Evolutionary conservation across 2,113 vertebrate species (phyloP).

Genomic region (Crotalus viridis): DNA sequence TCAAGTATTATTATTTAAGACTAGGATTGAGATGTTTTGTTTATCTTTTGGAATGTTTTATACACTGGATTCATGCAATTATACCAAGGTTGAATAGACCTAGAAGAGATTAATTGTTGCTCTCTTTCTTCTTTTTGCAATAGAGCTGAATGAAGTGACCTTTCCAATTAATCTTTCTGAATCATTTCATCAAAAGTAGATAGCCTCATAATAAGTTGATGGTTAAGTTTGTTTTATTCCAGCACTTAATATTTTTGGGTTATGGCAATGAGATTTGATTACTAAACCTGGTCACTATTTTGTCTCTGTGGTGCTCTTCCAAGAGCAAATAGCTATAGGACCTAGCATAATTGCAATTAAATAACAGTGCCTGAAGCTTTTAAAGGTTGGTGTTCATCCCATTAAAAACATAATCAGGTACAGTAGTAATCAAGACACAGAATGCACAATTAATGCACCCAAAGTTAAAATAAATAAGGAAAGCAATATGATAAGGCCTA

Average conservation of each 20-base stretch:
- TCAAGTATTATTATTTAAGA: background rate
- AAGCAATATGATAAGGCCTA: background rate
- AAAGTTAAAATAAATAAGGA: conserved; percentile 2
- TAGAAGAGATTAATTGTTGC: background rate
- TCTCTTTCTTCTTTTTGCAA: background rate
- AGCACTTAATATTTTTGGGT: background rate
- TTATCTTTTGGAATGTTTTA: background rate
- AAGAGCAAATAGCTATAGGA: background rate
- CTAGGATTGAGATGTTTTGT: background rate
- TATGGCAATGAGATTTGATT: background rate
- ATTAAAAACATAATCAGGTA: background rate
- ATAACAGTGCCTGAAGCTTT: background rate
- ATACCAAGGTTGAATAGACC: background rate
- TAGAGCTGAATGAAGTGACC: background rate
- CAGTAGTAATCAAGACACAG: background rate
- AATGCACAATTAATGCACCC: background rate
- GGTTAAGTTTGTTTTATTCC: background rate
- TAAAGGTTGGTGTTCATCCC: background rate
- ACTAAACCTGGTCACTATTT: background rate
- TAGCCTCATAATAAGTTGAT: background rate
- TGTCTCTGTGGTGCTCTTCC: background rate
- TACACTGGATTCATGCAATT: background rate
- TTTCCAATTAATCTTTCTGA: background rate
- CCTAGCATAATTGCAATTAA: background rate
- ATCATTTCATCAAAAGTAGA: background rate